Evolutionary conservation across 2,797 vertebrate genomes (phyloP), one percentile per base, ranked within the genome.

Genomic region (Percopsis omiscomaycus): DNA sequence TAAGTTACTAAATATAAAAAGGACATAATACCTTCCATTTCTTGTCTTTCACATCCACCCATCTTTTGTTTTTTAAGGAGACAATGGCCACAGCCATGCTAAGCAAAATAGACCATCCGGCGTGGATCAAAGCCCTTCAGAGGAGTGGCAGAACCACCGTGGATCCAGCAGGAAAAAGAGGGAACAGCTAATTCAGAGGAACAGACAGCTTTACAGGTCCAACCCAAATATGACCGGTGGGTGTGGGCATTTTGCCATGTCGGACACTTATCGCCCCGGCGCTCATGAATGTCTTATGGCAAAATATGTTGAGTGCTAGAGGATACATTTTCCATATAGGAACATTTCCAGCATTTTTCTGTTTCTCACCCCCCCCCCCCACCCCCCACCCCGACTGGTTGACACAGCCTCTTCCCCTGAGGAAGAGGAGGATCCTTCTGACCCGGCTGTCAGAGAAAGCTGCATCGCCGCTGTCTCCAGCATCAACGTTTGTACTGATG

Each of bases 211-310:
- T 15, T 95, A 94, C 79, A 93, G 94, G 55, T 98, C 96, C 74
- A 95, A 93, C 86, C 96, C 96, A 73, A 96, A 97, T 73, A 88
- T 97, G 79, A 92, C 91, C 71, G 87, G 96, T 96, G 90, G 90
- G 94, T 74, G 29, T 48, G 32, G 22, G 22, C 22, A 22, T 22
- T 22, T 29, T 52, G 65, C 15, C 53, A 0, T 51, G 69, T 8
- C 4, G 5, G 45, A 45, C 46, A 32, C 48, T 29, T 54, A 28
- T 5, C 9, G 22, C 49, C 57, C 12, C 62, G 14, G 55, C 53
- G 37, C 4, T 11, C 13, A 49, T 27, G 47, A 60, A 70, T 45
- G 30, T 11, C 3, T 57, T 4, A 9, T 44, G 59, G 32, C 68
- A 32, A 70, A 63, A 57, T 45, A 27, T 51, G 62, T 16, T 50